Evolutionary conservation across 2,113 vertebrate species (phyloP), one percentile per base, ranked within the genome.

Genomic region (Sander lucioperca): DNA sequence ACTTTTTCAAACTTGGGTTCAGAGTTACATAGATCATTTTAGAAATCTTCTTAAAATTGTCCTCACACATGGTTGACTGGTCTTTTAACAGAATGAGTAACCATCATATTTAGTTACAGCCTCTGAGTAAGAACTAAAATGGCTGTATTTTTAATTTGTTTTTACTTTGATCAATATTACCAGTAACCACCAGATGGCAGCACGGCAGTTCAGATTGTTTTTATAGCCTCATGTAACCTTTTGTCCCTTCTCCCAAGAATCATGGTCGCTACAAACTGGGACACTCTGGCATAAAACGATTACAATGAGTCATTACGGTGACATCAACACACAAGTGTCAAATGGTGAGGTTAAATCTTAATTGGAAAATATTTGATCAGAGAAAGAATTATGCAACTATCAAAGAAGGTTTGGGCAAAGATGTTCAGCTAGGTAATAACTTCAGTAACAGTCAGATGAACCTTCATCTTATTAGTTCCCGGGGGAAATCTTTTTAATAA

Each of bases 131-230:
- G 1, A 80, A 23, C 53, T 78, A 66, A 66, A 77, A 79, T 79
- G 57, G 57, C 0, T 68, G 48, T 62, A 11, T 43, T 43, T 43
- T 10, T 43, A 27, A 27, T 27, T 27, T 27, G 27, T 43, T 33
- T 6, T 36, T 47, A 14, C 14, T 47, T 73, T 15, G 61, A 7
- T 16, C 39, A n/a, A 45, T 65, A 50, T 43, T 74, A 36, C 57
- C 14, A 68, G 4, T 33, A 36, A 79, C 84, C 92, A 88, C 59
- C 83, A 92, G 91, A 62, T 91, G 93, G 61, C 88, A 86, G 68
- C 47, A 65, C 47, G 83, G 50, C 47, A 56, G 51, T 25, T 39
- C 2, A 47, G 6, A 23, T 14, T 43, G 6, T 43, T 77, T 48
- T 18, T 36, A 8, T 16, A 0, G 5, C 64, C 61, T 68, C n/a